Percentiles rank a stretch among this genome's conserved stretches.
These are phyloP conservation scores for Castor canadensis DNA, from an alignment of 2,113 vertebrate species.

Conservation along the genomic window DNA sequence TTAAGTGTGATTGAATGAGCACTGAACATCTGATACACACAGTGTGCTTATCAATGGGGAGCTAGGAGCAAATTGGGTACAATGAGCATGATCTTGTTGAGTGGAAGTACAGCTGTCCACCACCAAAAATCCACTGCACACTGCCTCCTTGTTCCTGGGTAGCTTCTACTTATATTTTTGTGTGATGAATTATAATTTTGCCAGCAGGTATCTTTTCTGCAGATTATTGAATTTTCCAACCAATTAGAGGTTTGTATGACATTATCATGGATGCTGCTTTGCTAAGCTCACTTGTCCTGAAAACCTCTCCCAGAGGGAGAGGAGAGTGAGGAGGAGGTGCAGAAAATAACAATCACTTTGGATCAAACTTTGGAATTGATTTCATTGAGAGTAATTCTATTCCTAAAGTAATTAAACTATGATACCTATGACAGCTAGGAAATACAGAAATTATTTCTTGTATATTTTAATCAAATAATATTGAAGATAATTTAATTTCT, in stretches of 20 bases:
- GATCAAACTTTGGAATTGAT: background rate
- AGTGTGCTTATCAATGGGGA: background rate
- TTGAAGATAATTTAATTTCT: background rate
- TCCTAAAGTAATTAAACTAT: background rate
- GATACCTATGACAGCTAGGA: background rate
- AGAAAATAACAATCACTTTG: background rate
- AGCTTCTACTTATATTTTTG: background rate
- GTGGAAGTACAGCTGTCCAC: background rate
- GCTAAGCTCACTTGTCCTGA: background rate
- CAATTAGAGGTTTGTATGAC: background rate
- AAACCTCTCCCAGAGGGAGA: background rate
- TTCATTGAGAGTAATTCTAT: background rate
- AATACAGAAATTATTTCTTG: background rate
- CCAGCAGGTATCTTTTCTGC: background rate
- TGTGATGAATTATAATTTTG: background rate
- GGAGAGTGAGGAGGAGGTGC: background rate
- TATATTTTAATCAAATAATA: background rate
- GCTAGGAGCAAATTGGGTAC: background rate
- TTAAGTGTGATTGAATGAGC: constrained; percentile 18
- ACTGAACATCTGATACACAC: background rate
- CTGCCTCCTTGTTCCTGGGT: background rate
- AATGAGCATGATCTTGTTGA: background rate
- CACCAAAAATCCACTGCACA: background rate
- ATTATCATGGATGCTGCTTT: background rate
- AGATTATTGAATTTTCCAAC: constrained; percentile 3